Evolutionary conservation across 2,113 vertebrate genomes (phyloP).

Genomic region (Capreolus pygargus): DNA sequence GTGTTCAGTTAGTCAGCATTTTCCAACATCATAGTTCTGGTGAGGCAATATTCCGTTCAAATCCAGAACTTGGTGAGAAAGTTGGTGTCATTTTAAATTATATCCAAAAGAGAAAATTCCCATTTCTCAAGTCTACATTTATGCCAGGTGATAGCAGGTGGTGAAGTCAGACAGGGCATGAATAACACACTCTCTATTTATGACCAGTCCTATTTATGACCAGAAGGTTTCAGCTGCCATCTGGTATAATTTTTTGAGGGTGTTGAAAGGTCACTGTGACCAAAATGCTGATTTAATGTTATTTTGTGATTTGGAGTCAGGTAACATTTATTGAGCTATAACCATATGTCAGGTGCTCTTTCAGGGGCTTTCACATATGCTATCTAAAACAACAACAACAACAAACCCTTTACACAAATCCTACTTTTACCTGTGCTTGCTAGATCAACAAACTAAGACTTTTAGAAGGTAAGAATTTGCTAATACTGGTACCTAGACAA

Average conservation of each 20-base stretch:
- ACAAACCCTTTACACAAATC: neutral
- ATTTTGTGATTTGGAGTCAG: conserved; percentile 3
- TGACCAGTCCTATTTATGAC: conserved; percentile 15
- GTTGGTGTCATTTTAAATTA: conserved; percentile 26
- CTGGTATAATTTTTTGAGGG: neutral
- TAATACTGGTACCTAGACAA: neutral
- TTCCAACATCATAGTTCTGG: conserved; percentile 11
- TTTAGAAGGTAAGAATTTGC: neutral
- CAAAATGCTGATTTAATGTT: conserved; percentile 4
- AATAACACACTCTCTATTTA: conserved; percentile 24
- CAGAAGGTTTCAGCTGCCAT: conserved; percentile 25
- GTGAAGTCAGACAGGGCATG: neutral
- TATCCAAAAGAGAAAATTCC: neutral
- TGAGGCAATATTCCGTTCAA: neutral
- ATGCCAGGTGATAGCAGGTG: neutral
- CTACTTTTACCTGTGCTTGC: neutral
- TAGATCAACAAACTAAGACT: neutral
- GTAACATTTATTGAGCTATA: conserved; percentile 18
- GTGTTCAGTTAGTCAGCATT: conserved; percentile 41
- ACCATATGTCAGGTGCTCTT: neutral
- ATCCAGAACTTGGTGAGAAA: neutral
- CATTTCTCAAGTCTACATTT: conserved; percentile 2
- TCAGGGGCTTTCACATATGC: neutral
- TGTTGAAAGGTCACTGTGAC: neutral
- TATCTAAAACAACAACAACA: neutral